Conservation (phyloP, 2,113 vertebrate genomes). For the Chloropsis hardwickii region DNA sequence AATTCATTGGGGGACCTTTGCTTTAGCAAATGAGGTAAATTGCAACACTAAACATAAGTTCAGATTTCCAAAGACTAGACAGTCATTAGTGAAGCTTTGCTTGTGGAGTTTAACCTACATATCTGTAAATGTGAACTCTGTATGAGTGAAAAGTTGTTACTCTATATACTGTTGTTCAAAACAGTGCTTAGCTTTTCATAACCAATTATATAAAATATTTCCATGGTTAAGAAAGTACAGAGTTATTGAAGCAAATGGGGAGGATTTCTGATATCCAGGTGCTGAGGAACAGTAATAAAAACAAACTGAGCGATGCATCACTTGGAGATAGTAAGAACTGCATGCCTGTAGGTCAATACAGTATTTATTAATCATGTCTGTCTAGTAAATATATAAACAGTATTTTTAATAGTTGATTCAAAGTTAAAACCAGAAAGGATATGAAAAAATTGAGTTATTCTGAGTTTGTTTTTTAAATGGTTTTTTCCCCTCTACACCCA, state of each 20-base stretch:
- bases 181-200: neutral
- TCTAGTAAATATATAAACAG: neutral
- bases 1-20: slow-evolving; percentile 97
- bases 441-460: neutral
- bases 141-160: neutral
- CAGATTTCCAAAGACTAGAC: neutral
- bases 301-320: neutral
- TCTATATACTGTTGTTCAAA: neutral
- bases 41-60: neutral
- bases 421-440: neutral
- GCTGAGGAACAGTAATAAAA: neutral
- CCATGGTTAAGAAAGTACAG: neutral
- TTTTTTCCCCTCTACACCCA: neutral
- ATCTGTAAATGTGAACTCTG: neutral
- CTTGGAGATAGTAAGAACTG: neutral
- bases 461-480: neutral
- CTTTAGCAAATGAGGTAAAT: slow-evolving; percentile 90
- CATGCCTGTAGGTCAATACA: neutral
- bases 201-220: neutral
- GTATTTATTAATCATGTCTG: neutral
- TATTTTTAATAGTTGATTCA: neutral
- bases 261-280: neutral
- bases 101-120: neutral
- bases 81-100: neutral
- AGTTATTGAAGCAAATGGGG: neutral